Evolutionary conservation across 1,140 invertebrate species (phyloP), one percentile per base, ranked within the genome.

Genomic region (Luehdorfia chinensis): DNA sequence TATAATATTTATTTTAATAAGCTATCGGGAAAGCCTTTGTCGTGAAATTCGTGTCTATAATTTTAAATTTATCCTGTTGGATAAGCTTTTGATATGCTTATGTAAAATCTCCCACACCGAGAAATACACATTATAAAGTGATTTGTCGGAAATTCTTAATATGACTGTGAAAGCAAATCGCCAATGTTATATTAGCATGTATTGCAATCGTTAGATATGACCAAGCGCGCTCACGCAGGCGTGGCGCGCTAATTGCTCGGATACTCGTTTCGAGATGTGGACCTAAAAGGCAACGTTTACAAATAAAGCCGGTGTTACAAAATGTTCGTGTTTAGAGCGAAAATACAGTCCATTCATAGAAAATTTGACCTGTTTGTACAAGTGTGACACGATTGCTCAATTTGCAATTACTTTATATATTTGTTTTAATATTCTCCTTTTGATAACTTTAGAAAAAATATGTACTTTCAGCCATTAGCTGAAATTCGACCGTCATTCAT

Each of bases 181-280:
- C 54, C 19, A 45, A 34, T 32, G 13, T 33, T 39, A 39, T 34
- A 44, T 28, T 45, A 47, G 48, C 52, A 68, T 59, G 50, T 62
- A 66, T 57, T 47, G 59, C 53, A 59, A 64, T 47, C 37, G 23
- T 30, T 34, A n/a, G n/a, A n/a, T n/a, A n/a, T n/a, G n/a, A n/a
- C n/a, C 37, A 37, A 33, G 11, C 44, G 49, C 51, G 48, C 36
- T 18, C 37, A 43, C 51, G 51, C 45, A 31, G 39, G 39, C 39
- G 30, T 33, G 30, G 6, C 19, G 15, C 47, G 52, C 50, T 73
- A 68, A 73, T 67, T 66, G 57, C 58, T 50, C 27, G 12, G 12
- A 43, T n/a, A 34, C 27, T 2, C 36, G 12, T 19, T 30, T 18
- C 15, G 8, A 25, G 34, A 30, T 5, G 14, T 28, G 9, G 25